Conservation (phyloP, 1,140 invertebrate species). For the Drosophila erecta region DNA sequence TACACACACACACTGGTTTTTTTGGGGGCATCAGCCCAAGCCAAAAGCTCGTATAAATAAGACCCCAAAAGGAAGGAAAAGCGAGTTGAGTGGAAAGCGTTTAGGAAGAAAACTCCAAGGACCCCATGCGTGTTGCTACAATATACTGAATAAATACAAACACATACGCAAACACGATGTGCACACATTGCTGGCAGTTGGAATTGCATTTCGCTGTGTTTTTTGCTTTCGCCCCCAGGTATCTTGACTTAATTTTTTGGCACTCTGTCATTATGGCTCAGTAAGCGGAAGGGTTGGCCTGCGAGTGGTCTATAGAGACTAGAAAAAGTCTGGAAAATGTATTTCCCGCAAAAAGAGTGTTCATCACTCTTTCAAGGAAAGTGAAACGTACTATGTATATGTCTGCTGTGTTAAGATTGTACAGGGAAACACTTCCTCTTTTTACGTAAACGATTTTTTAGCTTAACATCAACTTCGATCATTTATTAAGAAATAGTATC, state of each 20-base stretch:
- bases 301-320: conserved; percentile 7
- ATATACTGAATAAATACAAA: conserved; percentile 73
- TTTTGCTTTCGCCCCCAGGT: conserved; percentile 11
- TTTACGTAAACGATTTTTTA: too few relatives aligned
- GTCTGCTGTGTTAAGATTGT: too few relatives aligned
- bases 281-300: neutral
- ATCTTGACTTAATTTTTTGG: conserved; percentile 72
- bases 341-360: neutral
- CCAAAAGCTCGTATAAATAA: conserved; percentile 57
- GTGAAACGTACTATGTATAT: too few relatives aligned
- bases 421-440: too few relatives aligned
- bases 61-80: conserved; percentile 23
- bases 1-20: conserved; percentile 36
- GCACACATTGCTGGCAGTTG: conserved; percentile 47
- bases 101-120: conserved; percentile 28
- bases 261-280: conserved; percentile 41
- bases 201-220: conserved; percentile 59
- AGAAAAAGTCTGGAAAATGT: neutral
- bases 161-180: conserved; percentile 22
- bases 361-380: neutral
- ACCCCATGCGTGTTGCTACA: conserved; percentile 46
- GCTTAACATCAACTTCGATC: too few relatives aligned
- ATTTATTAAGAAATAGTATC: too few relatives aligned
- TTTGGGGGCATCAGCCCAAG: conserved; percentile 45
- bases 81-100: conserved; percentile 14